phyloP scores from a whole-genome alignment of 2,797 vertebrate species.

The Alosa sapidissima region DNA sequence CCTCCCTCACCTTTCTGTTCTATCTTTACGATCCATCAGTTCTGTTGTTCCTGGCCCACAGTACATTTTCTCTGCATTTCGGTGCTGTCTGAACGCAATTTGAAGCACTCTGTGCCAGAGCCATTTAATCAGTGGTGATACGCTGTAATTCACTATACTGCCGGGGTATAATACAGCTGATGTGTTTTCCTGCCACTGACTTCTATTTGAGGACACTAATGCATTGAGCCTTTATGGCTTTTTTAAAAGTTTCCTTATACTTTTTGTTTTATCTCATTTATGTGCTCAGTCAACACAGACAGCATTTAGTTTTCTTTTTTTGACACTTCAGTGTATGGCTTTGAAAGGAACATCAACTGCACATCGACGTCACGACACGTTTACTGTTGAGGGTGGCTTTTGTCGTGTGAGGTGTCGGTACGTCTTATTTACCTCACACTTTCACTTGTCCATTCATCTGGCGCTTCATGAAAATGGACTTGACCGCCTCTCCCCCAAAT shows the following conservation, averaged over 20 bases:
- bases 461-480: background rate
- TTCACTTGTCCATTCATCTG: background rate
- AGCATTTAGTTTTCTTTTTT: background rate
- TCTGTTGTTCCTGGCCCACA: constrained; percentile 4
- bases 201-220: background rate
- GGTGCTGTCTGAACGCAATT: constrained; percentile 1
- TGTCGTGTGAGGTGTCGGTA: background rate
- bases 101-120: constrained; percentile 3
- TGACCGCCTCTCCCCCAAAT: background rate
- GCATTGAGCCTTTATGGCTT: background rate
- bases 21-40: constrained; percentile 19
- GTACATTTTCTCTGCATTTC: constrained; percentile 17
- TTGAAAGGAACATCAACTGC: background rate
- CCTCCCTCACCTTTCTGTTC: background rate
- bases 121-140: background rate
- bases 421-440: constrained; percentile 1
- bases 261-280: background rate
- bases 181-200: background rate
- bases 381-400: background rate
- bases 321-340: background rate
- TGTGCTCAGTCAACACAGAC: background rate
- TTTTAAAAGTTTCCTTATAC: background rate
- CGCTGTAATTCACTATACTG: background rate
- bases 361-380: background rate
- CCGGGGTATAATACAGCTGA: background rate